Base-by-base conservation (phyloP, 2,797 vertebrate species). In the Peromyscus nudipes region DNA sequence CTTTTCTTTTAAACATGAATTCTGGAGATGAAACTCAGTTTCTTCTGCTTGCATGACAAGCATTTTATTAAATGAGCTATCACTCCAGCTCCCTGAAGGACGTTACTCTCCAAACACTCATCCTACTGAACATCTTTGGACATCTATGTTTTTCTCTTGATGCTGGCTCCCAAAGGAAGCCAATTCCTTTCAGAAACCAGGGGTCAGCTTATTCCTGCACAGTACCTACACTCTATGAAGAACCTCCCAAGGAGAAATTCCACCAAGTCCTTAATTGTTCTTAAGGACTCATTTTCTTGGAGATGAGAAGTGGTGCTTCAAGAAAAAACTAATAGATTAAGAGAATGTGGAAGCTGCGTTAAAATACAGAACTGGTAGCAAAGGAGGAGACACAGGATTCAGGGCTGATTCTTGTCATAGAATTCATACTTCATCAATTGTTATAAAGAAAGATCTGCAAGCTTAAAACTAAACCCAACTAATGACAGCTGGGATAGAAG, bases 371-470 rank as follows among this genome's bases (percentile, higher is more conserved):
- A 7, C 1, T 65, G 46, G 60, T 25, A 69, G 29, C 27, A 40
- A 7, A 52, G 57, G 60, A 79, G 6, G 49, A 52, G 71, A 52
- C 46, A 17, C 7, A 21, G 52, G n/a, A 40, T 46, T 80, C 6
- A 4, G 27, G 13, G 16, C 2, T 77, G 34, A 23, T 12, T 69
- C 46, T 9, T n/a, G 1, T 17, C 6, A 0, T 4, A 0, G n/a
- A 29, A 11, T 6, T n/a, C 10, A 10, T 21, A 14, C 43, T 10
- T 55, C 3, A 9, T 21, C 11, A 2, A 31, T 52, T 60, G 13
- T n/a, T 80, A 11, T 9, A 16, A 34, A 46, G 46, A 19, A 2
- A 55, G 8, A 31, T 11, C 57, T 12, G 13, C 16, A 49, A 3
- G 21, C 43, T 17, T 62, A 17, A 29, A 83, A 29, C 1, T 3